Evolutionary conservation across 2,797 vertebrate species (phyloP).

Genomic region (Margarornis squamiger): DNA sequence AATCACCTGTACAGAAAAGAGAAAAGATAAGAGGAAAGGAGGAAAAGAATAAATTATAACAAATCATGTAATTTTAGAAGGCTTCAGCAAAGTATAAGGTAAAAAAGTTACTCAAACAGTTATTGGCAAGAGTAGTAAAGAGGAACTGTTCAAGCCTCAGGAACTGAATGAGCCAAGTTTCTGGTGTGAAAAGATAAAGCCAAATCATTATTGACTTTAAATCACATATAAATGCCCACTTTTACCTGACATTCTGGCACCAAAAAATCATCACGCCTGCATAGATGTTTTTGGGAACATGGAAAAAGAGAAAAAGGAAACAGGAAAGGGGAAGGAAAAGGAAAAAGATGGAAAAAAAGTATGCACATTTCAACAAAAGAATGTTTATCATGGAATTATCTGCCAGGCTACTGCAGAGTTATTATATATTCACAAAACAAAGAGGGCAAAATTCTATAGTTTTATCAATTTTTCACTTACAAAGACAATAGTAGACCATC

Average conservation of each 20-base stretch:
- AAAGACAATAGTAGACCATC: background rate
- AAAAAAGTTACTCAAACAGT: conserved; percentile 1
- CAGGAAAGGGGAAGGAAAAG: background rate
- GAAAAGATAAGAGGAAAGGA: conserved; percentile 61
- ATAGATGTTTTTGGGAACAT: background rate
- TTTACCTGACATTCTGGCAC: background rate
- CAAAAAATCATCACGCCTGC: background rate
- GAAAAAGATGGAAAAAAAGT: background rate
- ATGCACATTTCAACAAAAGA: background rate
- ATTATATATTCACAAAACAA: background rate
- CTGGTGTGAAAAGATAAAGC: background rate
- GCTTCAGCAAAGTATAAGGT: conserved; percentile 11
- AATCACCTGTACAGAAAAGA: conserved; percentile 87
- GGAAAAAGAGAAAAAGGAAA: background rate
- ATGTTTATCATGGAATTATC: background rate
- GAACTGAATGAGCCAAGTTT: background rate
- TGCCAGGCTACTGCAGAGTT: background rate
- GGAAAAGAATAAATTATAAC: conserved; percentile 45
- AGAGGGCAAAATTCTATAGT: background rate
- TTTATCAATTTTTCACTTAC: background rate
- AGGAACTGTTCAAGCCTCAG: background rate
- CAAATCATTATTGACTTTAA: background rate
- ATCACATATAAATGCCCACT: background rate
- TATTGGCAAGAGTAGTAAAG: background rate
- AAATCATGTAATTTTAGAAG: background rate